phyloP scores from a whole-genome alignment of 2,888 invertebrate species.

The Petrophora chlorosata region DNA sequence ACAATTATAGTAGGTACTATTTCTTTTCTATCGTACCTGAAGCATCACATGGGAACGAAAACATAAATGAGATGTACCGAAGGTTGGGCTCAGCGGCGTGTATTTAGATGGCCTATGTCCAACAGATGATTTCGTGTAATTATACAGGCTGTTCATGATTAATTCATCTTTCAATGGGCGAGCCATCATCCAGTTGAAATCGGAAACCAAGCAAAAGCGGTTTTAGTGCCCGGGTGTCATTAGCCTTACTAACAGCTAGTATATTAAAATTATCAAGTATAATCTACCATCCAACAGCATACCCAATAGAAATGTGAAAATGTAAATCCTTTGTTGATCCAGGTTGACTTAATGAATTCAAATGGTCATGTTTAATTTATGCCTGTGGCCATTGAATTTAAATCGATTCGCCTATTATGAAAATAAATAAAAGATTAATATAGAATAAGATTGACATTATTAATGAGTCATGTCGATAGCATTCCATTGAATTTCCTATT shows the following conservation, averaged over 20 bases:
- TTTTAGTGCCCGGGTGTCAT: no score
- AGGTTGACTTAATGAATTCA: conserved; percentile 24
- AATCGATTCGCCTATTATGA: conserved; percentile 37
- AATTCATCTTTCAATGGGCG: no score
- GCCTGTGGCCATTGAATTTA: conserved; percentile 41
- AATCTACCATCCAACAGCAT: background rate
- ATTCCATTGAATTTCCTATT: conserved; percentile 31
- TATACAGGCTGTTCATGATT: no score
- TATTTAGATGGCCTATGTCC: no score
- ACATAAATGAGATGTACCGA: no score
- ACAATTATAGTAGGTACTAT: no score
- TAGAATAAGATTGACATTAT: conserved; percentile 30
- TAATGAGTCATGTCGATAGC: conserved; percentile 37
- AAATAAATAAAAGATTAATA: conserved; percentile 42
- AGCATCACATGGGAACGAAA: no score
- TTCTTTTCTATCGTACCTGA: no score
- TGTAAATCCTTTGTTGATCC: conserved; percentile 29
- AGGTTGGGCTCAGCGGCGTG: no score
- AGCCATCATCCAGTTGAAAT: background rate
- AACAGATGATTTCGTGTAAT: no score
- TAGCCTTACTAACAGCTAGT: no score
- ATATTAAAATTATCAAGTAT: conserved; percentile 2
- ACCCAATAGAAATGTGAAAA: conserved; percentile 20
- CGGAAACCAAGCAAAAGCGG: no score
- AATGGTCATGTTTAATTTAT: conserved; percentile 33